Conservation (phyloP, 1,140 invertebrate species). For the Pteromalus puparum region DNA sequence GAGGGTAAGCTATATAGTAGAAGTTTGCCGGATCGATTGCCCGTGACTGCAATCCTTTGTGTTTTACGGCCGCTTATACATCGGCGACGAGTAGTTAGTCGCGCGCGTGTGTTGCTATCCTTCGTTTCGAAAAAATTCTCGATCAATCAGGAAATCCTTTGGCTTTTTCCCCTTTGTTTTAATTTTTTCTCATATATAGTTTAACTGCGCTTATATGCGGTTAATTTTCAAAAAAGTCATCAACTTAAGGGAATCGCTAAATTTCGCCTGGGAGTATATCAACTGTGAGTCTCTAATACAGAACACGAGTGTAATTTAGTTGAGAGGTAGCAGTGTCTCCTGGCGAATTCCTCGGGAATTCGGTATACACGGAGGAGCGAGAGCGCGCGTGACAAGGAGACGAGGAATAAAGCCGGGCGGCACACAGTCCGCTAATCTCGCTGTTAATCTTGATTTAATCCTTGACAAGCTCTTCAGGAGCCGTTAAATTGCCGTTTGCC, state of each 20-base stretch:
- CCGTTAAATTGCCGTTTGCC: slow-evolving; percentile 67
- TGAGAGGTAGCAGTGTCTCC: slow-evolving; percentile 60
- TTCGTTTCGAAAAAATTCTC: no score
- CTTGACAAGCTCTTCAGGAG: slow-evolving; percentile 74
- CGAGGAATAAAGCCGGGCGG: slow-evolving; percentile 63
- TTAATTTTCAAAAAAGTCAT: no score
- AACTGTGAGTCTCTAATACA: not conserved
- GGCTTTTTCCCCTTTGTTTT: no score
- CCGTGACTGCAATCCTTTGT: slow-evolving; percentile 1
- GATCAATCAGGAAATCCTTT: no score
- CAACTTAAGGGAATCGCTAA: no score
- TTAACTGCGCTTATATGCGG: no score
- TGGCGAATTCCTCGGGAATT: slow-evolving; percentile 53
- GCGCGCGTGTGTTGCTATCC: no score
- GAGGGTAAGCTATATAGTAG: not conserved
- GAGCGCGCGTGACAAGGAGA: slow-evolving; percentile 58
- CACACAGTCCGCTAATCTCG: slow-evolving; percentile 67
- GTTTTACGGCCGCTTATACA: not conserved
- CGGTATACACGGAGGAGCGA: slow-evolving; percentile 54
- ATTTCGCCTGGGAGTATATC: not conserved
- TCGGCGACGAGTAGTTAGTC: no score
- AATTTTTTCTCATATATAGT: no score
- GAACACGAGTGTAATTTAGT: slow-evolving; percentile 65
- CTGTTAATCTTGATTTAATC: slow-evolving; percentile 76
- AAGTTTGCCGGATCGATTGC: slow-evolving; percentile 31